Conservation (phyloP, 2,113 vertebrate species). For the Oryzias celebensis region DNA sequence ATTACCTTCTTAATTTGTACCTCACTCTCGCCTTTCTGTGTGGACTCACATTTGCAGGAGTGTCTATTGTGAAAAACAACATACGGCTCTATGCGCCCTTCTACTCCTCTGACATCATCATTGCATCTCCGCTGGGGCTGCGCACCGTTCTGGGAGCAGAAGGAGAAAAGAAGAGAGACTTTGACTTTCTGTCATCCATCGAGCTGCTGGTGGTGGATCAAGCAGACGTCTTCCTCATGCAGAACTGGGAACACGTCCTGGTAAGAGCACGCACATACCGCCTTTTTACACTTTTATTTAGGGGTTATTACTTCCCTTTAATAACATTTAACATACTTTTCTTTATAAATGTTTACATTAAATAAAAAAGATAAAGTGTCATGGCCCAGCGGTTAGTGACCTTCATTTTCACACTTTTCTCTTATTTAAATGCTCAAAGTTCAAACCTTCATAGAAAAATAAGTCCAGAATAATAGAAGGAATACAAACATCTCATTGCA, state of each 20-base stretch:
- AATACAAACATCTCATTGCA: no score
- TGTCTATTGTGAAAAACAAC: slow-evolving; percentile 87
- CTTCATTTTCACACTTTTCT: no score
- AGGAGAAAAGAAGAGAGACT: slow-evolving; percentile 90
- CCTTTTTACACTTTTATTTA: no score
- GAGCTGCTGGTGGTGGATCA: slow-evolving; percentile 94
- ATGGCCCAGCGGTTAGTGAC: no score
- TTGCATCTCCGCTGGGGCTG: slow-evolving; percentile 92
- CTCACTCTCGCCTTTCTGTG: neutral
- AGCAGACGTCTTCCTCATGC: slow-evolving; percentile 95
- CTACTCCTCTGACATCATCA: slow-evolving; percentile 95
- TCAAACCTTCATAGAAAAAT: no score
- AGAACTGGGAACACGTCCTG: slow-evolving; percentile 98
- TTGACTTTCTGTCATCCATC: slow-evolving; percentile 94
- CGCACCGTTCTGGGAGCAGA: slow-evolving; percentile 90
- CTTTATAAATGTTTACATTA: no score
- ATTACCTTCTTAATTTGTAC: neutral
- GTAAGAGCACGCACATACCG: slow-evolving; percentile 65
- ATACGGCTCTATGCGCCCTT: slow-evolving; percentile 93
- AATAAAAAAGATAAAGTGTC: no score
- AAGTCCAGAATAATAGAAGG: no score
- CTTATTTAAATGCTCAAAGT: no score
- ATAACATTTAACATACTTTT: no score
- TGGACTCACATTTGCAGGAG: slow-evolving; percentile 68
- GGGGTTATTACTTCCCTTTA: no score